Conservation (phyloP, 2,888 invertebrate species). For the Drosophila mimica region DNA sequence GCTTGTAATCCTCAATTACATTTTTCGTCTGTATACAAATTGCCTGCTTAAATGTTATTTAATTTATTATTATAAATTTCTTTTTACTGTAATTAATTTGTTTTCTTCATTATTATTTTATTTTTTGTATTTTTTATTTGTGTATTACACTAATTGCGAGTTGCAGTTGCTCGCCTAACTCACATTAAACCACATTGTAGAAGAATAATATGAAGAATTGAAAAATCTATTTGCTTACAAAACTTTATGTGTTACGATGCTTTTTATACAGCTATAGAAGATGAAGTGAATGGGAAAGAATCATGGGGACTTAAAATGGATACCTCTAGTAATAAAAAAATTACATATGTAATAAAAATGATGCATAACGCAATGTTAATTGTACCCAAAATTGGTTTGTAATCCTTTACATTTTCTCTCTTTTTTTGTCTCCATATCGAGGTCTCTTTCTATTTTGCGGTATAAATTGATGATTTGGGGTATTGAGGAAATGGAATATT, state of each 20-base stretch:
- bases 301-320: slow-evolving; percentile 31
- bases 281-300: slow-evolving; percentile 35
- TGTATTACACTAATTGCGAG: slow-evolving; percentile 12
- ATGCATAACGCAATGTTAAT: slow-evolving; percentile 31
- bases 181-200: slow-evolving; percentile 6
- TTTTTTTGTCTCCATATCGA: neutral
- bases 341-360: slow-evolving; percentile 50
- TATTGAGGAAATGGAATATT: neutral
- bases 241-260: slow-evolving; percentile 19
- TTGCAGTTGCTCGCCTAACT: slow-evolving; percentile 13
- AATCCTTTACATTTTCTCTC: neutral
- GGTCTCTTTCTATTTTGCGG: slow-evolving; percentile 11
- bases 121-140: neutral
- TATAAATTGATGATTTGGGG: neutral
- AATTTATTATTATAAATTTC: slow-evolving; percentile 21
- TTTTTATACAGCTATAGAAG: slow-evolving; percentile 16
- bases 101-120: neutral
- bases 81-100: slow-evolving; percentile 17
- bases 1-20: slow-evolving; percentile 21
- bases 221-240: slow-evolving; percentile 16
- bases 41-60: slow-evolving; percentile 23
- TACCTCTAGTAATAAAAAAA: slow-evolving; percentile 44
- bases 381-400: slow-evolving; percentile 15
- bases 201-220: slow-evolving; percentile 9
- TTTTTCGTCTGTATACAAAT: neutral